phyloP scores from a whole-genome alignment of 1,140 invertebrate genomes.

The Mya arenaria region DNA sequence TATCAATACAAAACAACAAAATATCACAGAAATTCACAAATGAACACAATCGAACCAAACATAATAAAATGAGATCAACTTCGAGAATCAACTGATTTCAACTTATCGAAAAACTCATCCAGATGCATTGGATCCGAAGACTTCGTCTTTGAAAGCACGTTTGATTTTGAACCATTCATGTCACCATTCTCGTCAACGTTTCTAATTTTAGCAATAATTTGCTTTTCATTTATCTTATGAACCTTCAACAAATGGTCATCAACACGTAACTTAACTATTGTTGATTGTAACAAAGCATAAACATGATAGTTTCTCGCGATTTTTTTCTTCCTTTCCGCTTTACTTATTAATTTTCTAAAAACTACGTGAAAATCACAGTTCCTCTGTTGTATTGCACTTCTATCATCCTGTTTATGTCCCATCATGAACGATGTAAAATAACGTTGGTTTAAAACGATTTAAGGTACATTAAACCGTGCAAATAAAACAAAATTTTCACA shows the following conservation, averaged over 20 bases:
- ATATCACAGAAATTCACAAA: too few relatives aligned
- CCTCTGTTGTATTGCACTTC: not conserved
- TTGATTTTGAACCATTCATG: too few relatives aligned
- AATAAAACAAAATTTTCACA: slow-evolving; percentile 1
- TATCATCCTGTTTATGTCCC: not conserved
- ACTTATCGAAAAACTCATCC: slow-evolving; percentile 21
- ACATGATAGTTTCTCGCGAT: slow-evolving; percentile 21
- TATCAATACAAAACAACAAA: too few relatives aligned
- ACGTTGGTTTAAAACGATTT: too few relatives aligned
- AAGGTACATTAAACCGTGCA: not conserved
- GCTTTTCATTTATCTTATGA: not conserved
- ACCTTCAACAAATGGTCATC: slow-evolving; percentile 4
- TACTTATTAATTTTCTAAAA: slow-evolving; percentile 23
- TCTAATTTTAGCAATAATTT: too few relatives aligned
- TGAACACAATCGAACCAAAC: too few relatives aligned
- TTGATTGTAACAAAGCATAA: slow-evolving; percentile 41
- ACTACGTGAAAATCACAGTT: not conserved
- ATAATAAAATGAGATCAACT: too few relatives aligned
- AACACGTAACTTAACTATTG: slow-evolving; percentile 6
- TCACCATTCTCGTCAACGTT: not conserved
- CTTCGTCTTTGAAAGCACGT: too few relatives aligned
- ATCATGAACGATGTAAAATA: too few relatives aligned
- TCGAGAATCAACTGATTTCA: too few relatives aligned
- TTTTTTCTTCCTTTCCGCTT: slow-evolving; percentile 32
- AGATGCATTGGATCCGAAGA: slow-evolving; percentile 34